Percentiles rank a stretch among this genome's conserved stretches.
Conservation (phyloP, 1,140 invertebrate species). For the Centruroides vittatus region DNA sequence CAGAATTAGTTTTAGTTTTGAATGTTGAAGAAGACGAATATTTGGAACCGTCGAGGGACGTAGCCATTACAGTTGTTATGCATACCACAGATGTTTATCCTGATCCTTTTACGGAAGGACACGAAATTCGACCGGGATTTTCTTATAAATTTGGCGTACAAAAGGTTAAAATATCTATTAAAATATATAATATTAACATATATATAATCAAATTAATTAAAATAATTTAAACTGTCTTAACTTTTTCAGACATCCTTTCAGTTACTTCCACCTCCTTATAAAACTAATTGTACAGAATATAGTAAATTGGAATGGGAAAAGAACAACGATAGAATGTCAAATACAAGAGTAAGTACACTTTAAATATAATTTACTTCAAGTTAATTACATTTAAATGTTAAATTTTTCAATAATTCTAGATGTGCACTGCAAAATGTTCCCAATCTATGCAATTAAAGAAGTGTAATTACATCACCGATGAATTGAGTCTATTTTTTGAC, state of each 20-base stretch:
- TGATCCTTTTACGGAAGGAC: constrained; percentile 11
- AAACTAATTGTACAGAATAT: constrained; percentile 9
- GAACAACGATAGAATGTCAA: no score
- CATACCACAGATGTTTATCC: constrained; percentile 11
- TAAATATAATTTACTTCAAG: no score
- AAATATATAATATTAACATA: background rate
- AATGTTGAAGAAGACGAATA: constrained; percentile 11
- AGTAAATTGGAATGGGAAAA: constrained; percentile 7
- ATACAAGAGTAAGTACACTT: no score
- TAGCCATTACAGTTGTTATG: constrained; percentile 3
- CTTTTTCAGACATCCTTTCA: constrained; percentile 3
- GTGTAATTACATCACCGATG: constrained; percentile 8
- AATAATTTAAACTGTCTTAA: no score
- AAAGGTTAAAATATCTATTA: background rate
- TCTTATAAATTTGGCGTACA: constrained; percentile 9
- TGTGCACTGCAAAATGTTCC: constrained; percentile 13
- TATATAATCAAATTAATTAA: no score
- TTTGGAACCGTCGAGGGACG: constrained; percentile 8
- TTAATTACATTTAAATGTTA: no score
- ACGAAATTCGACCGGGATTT: constrained; percentile 8
- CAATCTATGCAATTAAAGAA: constrained; percentile 9
- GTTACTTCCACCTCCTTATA: constrained; percentile 10
- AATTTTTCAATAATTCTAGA: background rate
- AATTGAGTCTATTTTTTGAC: constrained; percentile 11
- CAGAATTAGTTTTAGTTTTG: constrained; percentile 8